Conservation (phyloP, 2,797 vertebrate species). For the Peromyscus nudipes region DNA sequence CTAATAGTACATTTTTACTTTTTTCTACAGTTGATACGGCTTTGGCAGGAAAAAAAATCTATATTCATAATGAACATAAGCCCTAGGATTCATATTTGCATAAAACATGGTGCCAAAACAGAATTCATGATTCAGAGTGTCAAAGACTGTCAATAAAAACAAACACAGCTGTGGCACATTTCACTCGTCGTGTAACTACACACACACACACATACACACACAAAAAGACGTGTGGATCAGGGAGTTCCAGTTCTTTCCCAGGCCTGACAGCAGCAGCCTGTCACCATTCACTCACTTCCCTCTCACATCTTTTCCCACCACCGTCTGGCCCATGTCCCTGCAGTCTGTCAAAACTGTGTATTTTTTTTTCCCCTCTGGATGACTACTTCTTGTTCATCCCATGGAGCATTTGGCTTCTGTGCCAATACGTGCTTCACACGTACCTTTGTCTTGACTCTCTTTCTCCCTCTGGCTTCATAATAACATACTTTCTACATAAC, state of each 20-base stretch:
- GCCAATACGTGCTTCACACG: neutral
- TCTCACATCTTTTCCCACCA: neutral
- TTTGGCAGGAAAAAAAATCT: constrained; percentile 56
- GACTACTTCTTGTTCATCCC: neutral
- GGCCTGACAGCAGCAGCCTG: neutral
- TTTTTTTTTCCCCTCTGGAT: neutral
- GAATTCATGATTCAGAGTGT: constrained; percentile 63
- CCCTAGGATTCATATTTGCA: constrained; percentile 65
- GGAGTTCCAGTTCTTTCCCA: neutral
- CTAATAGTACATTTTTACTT: neutral
- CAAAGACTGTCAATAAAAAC: constrained; percentile 73
- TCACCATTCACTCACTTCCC: neutral
- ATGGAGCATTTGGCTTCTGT: neutral
- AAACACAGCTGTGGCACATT: constrained; percentile 46
- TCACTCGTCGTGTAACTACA: constrained; percentile 1
- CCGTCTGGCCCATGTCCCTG: neutral
- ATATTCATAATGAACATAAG: constrained; percentile 73
- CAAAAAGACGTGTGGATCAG: neutral
- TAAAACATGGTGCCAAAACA: constrained; percentile 66
- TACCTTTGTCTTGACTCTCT: neutral
- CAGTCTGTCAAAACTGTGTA: neutral
- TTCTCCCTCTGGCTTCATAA: neutral
- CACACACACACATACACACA: neutral
- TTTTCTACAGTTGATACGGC: constrained; percentile 16
- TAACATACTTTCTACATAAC: neutral